Conservation (phyloP, 2,113 vertebrate species). For the Pavo muticus region DNA sequence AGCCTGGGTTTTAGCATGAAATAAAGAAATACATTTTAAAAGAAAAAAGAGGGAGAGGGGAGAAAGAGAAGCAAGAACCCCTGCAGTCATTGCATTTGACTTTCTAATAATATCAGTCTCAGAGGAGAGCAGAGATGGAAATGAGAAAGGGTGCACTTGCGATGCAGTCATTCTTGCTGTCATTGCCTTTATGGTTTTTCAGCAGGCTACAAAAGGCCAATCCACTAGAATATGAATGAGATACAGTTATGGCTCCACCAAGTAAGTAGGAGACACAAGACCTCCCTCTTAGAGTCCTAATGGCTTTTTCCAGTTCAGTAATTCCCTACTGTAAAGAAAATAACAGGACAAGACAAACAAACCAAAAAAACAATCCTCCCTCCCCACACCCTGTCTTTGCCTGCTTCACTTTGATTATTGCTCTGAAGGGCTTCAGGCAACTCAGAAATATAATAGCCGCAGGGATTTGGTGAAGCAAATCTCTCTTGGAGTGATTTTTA, state of each 20-base stretch:
- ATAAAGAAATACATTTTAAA: background rate
- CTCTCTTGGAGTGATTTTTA: background rate
- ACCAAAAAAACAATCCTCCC: background rate
- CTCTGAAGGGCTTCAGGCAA: constrained; percentile 6
- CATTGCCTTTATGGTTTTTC: constrained; percentile 58
- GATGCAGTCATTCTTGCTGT: constrained; percentile 67
- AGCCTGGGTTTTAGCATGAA: background rate
- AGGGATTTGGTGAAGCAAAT: constrained; percentile 7
- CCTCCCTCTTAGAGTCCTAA: constrained; percentile 51
- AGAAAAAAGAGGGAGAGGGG: background rate
- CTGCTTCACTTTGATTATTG: background rate
- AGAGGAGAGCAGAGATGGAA: constrained; percentile 29
- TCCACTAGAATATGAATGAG: constrained; percentile 68
- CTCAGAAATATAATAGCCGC: constrained; percentile 23
- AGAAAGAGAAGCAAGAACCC: background rate
- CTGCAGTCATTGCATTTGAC: constrained; percentile 32
- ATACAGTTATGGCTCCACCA: constrained; percentile 9
- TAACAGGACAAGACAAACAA: background rate
- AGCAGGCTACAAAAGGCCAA: constrained; percentile 62
- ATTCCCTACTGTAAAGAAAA: constrained; percentile 55
- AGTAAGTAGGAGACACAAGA: constrained; percentile 47
- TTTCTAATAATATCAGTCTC: constrained; percentile 64
- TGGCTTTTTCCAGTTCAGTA: constrained; percentile 69
- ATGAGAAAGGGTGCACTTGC: constrained; percentile 52
- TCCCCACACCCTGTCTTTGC: background rate